phyloP scores from a whole-genome alignment of 2,113 vertebrate genomes.

The Rhabdornis inornatus region DNA sequence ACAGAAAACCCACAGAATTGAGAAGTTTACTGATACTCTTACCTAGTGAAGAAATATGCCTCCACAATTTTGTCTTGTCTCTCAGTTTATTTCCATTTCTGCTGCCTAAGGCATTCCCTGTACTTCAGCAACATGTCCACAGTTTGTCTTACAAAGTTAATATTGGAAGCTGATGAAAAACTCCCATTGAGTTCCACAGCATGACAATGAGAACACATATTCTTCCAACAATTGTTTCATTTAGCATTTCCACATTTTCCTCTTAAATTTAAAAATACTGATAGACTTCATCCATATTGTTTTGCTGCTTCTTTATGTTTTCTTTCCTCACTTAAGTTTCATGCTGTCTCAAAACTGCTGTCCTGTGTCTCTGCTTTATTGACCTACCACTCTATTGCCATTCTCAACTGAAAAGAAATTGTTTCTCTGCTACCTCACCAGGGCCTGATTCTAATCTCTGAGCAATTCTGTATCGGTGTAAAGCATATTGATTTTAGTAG shows the following conservation, averaged over 20 bases:
- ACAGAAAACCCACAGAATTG: neutral
- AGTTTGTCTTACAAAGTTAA: neutral
- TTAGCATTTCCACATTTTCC: neutral
- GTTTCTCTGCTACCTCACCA: neutral
- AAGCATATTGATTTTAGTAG: neutral
- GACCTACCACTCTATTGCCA: neutral
- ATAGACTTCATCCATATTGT: neutral
- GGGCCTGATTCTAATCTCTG: neutral
- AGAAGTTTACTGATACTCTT: neutral
- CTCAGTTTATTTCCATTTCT: neutral
- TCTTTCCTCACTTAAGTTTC: neutral
- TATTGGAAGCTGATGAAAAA: neutral
- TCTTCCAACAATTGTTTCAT: neutral
- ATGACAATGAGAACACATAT: neutral
- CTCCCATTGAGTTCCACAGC: neutral
- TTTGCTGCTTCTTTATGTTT: neutral
- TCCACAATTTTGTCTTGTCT: neutral
- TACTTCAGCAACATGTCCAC: accelerated
- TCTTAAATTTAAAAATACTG: neutral
- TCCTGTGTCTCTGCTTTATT: neutral
- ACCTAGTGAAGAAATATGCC: neutral
- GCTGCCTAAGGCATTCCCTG: neutral
- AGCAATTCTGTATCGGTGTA: neutral
- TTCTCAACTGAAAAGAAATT: neutral
- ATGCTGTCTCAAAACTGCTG: neutral